Conservation (phyloP, 1,140 invertebrate genomes). For the Eriocheir sinensis region DNA sequence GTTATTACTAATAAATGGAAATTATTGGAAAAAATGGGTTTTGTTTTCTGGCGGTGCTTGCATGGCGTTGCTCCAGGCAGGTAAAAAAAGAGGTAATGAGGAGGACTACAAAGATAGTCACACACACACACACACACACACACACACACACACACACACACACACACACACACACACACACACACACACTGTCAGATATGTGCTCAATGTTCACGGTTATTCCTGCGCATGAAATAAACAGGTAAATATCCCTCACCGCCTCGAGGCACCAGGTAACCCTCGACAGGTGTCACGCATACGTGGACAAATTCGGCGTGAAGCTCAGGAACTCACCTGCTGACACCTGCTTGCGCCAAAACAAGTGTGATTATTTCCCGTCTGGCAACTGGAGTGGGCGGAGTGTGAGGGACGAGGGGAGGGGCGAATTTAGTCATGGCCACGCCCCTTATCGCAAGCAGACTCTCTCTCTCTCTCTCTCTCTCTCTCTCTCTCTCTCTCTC, state of each 20-base stretch:
- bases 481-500: not conserved
- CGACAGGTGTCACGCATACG: not conserved
- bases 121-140: constrained; percentile 54
- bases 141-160: constrained; percentile 46
- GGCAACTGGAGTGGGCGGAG: constrained; percentile 38
- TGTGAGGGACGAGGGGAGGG: constrained; percentile 23
- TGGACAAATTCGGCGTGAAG: not conserved
- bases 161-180: constrained; percentile 52
- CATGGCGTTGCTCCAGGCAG: too few relatives aligned
- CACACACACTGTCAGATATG: not conserved
- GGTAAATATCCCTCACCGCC: not conserved
- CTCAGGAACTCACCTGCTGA: not conserved
- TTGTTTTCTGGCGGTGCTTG: not conserved
- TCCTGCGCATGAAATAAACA: not conserved
- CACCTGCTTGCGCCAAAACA: not conserved
- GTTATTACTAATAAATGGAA: not conserved
- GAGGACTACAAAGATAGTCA: not conserved
- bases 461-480: not conserved
- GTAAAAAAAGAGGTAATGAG: not conserved
- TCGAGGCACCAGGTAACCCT: not conserved
- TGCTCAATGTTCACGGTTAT: not conserved
- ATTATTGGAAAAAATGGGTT: not conserved
- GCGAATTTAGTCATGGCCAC: constrained; percentile 49
- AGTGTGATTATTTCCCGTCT: not conserved
- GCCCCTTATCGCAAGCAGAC: not conserved